Evolutionary conservation across 2,888 invertebrate species (phyloP).

Genomic region (Drosophila limbata): DNA sequence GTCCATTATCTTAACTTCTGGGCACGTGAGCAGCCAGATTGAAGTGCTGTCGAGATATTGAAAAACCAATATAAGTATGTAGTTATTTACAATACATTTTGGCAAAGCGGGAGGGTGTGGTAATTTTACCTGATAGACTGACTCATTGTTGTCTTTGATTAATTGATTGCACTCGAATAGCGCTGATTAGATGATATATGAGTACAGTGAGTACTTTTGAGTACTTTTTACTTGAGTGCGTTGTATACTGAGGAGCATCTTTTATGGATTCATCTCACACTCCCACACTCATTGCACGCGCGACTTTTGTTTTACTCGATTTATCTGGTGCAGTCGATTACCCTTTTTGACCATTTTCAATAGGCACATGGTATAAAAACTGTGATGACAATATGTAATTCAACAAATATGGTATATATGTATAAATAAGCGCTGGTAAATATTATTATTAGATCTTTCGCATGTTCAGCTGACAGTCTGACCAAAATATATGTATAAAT

Average conservation of each 20-base stretch:
- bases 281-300: slow-evolving; percentile 44
- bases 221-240: neutral
- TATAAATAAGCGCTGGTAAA: neutral
- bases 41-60: slow-evolving; percentile 35
- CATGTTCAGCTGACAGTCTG: too few species aligned
- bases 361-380: too few species aligned
- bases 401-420: too few species aligned
- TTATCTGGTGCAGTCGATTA: slow-evolving; percentile 36
- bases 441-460: slow-evolving; percentile 14
- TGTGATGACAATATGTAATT: slow-evolving; percentile 15
- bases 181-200: slow-evolving; percentile 5
- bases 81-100: neutral
- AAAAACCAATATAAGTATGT: neutral
- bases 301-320: slow-evolving; percentile 40
- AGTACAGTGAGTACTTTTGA: neutral
- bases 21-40: slow-evolving; percentile 85
- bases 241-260: slow-evolving; percentile 30
- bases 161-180: neutral
- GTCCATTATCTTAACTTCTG: slow-evolving; percentile 87
- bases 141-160: slow-evolving; percentile 27
- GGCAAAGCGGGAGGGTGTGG: neutral
- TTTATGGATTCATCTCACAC: slow-evolving; percentile 65
- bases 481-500: too few species aligned
- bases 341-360: too few species aligned
- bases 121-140: slow-evolving; percentile 25